phyloP scores from a whole-genome alignment of 2,113 vertebrate species.

The Spermophilus dauricus region DNA sequence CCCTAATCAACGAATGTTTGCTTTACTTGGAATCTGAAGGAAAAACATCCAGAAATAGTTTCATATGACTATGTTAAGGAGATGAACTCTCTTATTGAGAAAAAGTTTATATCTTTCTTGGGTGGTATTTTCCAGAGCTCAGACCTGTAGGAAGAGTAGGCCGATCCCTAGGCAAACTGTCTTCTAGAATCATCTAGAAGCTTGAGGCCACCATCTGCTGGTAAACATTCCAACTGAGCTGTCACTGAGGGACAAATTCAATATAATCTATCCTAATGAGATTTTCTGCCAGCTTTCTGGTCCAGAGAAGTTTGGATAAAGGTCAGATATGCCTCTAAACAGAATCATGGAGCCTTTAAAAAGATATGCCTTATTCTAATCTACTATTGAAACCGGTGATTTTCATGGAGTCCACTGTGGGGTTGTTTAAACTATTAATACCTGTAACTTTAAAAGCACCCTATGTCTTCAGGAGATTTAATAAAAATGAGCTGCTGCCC shows the following conservation, averaged over 20 bases:
- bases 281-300: constrained; percentile 58
- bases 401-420: not conserved
- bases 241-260: constrained; percentile 53
- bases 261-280: constrained; percentile 43
- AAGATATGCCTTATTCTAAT: not conserved
- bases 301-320: constrained; percentile 58
- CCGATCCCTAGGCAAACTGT: not conserved
- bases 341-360: not conserved
- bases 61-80: not conserved
- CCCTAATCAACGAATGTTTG: not conserved
- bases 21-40: constrained; percentile 52
- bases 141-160: not conserved
- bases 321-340: constrained; percentile 21
- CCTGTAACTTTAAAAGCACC: constrained; percentile 27
- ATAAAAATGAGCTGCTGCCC: constrained; percentile 37
- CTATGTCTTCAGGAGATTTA: constrained; percentile 6
- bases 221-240: constrained; percentile 52
- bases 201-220: not conserved
- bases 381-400: not conserved
- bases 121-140: not conserved
- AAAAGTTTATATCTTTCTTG: not conserved
- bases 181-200: constrained; percentile 64
- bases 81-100: not conserved
- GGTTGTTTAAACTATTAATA: not conserved
- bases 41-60: constrained; percentile 5